Evolutionary conservation across 2,797 vertebrate species (phyloP), one percentile per base, ranked within the genome.

Genomic region (Sebastes alutus): DNA sequence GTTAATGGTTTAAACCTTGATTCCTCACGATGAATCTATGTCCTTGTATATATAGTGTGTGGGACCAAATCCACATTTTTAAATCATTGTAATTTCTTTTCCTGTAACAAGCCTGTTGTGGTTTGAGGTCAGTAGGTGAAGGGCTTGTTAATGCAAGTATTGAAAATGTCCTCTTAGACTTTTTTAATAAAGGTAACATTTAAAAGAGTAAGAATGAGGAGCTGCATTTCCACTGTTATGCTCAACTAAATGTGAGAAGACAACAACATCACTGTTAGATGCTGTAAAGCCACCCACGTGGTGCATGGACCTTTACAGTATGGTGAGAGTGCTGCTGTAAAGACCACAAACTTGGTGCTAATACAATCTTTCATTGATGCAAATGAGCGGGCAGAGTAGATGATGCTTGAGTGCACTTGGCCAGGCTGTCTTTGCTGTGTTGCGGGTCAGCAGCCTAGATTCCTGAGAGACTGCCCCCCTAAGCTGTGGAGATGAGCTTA

Each of bases 401-500:
- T 88, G 38, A 70, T 78, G 89, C 85, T 88, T 89, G 85, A 92
- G 84, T 87, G 89, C 89, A 87, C 84, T 90, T 85, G 87, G 87
- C 81, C 69, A 59, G 89, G 64, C 82, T 80, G 85, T 90, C 87
- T 90, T 85, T 84, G 87, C 87, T 29, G 77, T 85, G 86, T 85
- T 92, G 87, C 59, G 86, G 94, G 93, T 94, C 94, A 92, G 87
- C 77, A 71, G 87, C 81, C 88, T 71, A 61, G 72, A 84, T 84
- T 91, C 90, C 91, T 83, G 29, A 86, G 92, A 93, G 92, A 90
- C 75, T 77, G 89, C 84, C 88, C 86, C 87, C 85, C 87, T 89
- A 92, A 94, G 87, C 84, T 89, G 84, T 35, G 69, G 87, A 87
- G 93, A 94, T 92, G 91, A 91, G 92, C 89, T 93, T 92, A 94